Evolutionary conservation across 1,140 invertebrate species (phyloP).

Genomic region (Tetragonula clypearis): DNA sequence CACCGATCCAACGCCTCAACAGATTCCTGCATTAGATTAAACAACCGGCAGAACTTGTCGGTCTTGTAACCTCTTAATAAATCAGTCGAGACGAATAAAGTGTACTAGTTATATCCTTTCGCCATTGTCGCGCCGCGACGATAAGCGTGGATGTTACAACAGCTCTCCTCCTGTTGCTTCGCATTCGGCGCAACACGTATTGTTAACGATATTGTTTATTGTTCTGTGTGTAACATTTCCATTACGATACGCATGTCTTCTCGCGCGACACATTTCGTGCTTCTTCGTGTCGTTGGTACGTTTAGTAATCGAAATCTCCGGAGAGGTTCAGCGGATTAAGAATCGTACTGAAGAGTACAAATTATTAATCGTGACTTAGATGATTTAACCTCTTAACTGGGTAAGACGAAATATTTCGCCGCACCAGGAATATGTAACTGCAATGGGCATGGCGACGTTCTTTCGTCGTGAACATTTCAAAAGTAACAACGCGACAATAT

Average conservation of each 20-base stretch:
- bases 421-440: no score
- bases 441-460: no score
- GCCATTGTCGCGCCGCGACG: background rate
- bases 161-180: background rate
- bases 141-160: background rate
- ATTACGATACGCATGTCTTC: background rate
- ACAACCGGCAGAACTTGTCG: background rate
- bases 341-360: no score
- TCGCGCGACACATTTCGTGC: background rate
- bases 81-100: background rate
- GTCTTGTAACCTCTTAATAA: background rate
- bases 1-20: background rate
- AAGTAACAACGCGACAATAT: no score
- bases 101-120: background rate
- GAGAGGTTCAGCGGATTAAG: no score
- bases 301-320: no score
- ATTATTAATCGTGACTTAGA: no score
- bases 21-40: constrained; percentile 5
- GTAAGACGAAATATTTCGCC: no score
- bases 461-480: no score
- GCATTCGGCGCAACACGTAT: background rate
- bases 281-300: no score
- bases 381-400: no score
- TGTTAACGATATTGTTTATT: background rate
- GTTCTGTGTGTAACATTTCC: background rate